Base-by-base conservation (phyloP, 2,888 invertebrate genomes). In the Ormyrus nitidulus region DNA sequence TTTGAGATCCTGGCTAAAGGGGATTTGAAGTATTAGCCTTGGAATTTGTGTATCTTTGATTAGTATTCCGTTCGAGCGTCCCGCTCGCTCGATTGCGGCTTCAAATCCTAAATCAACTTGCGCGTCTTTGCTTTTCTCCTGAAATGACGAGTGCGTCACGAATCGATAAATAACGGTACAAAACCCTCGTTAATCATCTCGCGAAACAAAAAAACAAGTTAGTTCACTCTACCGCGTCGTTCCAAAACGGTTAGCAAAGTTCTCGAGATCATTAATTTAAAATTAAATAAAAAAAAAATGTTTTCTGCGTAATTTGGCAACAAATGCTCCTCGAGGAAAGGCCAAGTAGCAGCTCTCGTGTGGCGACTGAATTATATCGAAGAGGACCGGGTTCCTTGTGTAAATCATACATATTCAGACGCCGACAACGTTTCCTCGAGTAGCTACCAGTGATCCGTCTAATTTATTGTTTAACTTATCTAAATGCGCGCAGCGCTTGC, bases 381-480 rank as follows among this genome's bases (percentile, higher is more conserved):
- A 85, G 87, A 85, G 83, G 78, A 82, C 77, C 59, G 59, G 69
- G 85, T 86, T 86, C 85, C 86, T 86, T 86, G 86, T 85, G 87
- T 88, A 87, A 90, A 89, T 89, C 89, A 89, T 89, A 86, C 87
- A 89, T 88, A 89, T 89, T 89, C 88, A 87, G 86, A 81, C 87
- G 85, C 85, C 85, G 88, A 88, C 88, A 88, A 87, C 88, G 86
- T 88, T 88, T 88, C 88, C 88, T 86, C 86, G 87, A 88, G 86
- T 88, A 89, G 87, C 87, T 88, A 88, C 88, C 87, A 87, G 88
- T 89, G 88, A 90, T 90, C 89, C 88, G 88, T 88, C 88, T 89
- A 90, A 90, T 90, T 90, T 90, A 90, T 90, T 90, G 88, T 90
- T 90, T 86, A 89, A 90, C 89, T 90, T 90, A 90, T 90, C 89